Conservation (phyloP, 2,113 vertebrate genomes). For the Romanogobio albipinnatus region DNA sequence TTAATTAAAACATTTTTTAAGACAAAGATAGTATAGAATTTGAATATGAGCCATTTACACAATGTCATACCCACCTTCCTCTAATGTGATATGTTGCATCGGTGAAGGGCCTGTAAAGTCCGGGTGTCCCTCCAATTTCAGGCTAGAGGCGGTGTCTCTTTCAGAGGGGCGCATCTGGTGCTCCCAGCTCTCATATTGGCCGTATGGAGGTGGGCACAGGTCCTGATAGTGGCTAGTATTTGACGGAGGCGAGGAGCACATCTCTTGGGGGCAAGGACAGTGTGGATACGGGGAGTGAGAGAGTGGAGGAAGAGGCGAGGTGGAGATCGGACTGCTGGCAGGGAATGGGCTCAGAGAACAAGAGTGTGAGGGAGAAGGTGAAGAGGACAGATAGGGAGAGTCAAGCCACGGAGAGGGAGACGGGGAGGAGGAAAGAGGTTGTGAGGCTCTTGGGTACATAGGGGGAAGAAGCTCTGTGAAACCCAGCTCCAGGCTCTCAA, state of each 20-base stretch:
- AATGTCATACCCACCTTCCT: slow-evolving; percentile 72
- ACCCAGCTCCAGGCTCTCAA: slow-evolving; percentile 79
- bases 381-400: slow-evolving; percentile 80
- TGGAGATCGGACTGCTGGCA: slow-evolving; percentile 74
- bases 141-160: slow-evolving; percentile 55
- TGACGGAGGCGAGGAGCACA: slow-evolving; percentile 71
- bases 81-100: slow-evolving; percentile 80
- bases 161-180: slow-evolving; percentile 62
- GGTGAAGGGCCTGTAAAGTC: slow-evolving; percentile 71
- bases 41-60: neutral
- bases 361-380: slow-evolving; percentile 80
- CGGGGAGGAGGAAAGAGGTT: slow-evolving; percentile 73
- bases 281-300: slow-evolving; percentile 71
- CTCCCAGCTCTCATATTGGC: slow-evolving; percentile 76
- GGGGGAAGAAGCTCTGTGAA: slow-evolving; percentile 80
- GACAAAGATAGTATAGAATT: neutral
- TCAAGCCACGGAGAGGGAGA: slow-evolving; percentile 75
- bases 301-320: slow-evolving; percentile 75
- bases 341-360: slow-evolving; percentile 79
- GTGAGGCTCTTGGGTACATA: slow-evolving; percentile 68
- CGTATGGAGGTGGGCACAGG: slow-evolving; percentile 67
- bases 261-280: slow-evolving; percentile 72
- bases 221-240: slow-evolving; percentile 70
- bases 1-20: neutral
- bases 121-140: slow-evolving; percentile 72